phyloP scores from a whole-genome alignment of 2,888 invertebrate species.

The Bembecia ichneumoniformis region DNA sequence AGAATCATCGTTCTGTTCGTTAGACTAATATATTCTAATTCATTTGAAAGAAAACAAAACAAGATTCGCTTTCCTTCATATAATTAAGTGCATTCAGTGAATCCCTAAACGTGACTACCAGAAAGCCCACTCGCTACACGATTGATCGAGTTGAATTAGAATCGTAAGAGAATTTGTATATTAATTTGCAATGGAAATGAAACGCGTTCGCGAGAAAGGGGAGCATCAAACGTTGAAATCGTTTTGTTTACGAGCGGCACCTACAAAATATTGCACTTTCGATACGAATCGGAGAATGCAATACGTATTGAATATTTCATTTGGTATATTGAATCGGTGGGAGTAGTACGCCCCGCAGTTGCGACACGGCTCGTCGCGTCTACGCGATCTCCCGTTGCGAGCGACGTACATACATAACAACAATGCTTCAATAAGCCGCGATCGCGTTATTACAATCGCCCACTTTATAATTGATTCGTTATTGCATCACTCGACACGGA shows the following conservation, averaged over 20 bases:
- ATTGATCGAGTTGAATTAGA: too few relatives aligned
- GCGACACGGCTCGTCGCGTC: conserved; percentile 14
- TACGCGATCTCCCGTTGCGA: conserved; percentile 12
- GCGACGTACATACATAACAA: conserved; percentile 5
- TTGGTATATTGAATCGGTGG: conserved; percentile 42
- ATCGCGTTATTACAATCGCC: conserved; percentile 16
- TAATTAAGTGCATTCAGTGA: too few relatives aligned
- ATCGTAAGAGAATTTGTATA: conserved; percentile 1
- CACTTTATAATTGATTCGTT: background rate
- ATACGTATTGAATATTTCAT: conserved; percentile 51
- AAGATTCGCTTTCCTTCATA: too few relatives aligned
- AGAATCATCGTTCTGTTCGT: too few relatives aligned
- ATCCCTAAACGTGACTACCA: too few relatives aligned
- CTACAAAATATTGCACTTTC: conserved; percentile 31
- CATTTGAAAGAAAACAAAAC: too few relatives aligned
- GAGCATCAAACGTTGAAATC: conserved; percentile 6
- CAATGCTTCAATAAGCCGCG: conserved; percentile 25
- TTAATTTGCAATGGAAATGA: background rate
- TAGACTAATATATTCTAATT: too few relatives aligned
- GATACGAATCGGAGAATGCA: conserved; percentile 36
- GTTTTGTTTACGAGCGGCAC: conserved; percentile 21
- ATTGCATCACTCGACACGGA: background rate
- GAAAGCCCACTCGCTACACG: too few relatives aligned
- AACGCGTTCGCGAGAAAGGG: conserved; percentile 1
- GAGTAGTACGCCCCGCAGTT: conserved; percentile 7